Conservation (phyloP, 2,888 invertebrate genomes). For the Periphyllus acericola region DNA sequence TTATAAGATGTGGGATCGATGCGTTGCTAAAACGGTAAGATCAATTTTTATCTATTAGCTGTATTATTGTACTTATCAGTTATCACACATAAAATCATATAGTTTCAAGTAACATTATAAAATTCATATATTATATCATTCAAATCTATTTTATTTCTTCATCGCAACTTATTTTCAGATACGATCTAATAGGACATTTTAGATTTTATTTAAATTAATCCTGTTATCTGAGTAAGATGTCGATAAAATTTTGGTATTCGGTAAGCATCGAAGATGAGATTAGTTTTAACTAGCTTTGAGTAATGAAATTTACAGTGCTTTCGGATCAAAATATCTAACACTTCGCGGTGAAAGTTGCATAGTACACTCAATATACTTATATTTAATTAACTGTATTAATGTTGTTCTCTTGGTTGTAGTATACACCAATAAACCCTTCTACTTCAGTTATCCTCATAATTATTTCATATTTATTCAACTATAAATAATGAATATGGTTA, state of each 20-base stretch:
- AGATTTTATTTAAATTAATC: not conserved
- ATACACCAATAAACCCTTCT: slow-evolving; percentile 19
- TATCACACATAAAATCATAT: no score
- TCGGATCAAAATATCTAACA: slow-evolving; percentile 14
- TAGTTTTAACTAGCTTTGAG: not conserved
- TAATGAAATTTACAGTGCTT: not conserved
- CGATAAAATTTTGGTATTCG: not conserved
- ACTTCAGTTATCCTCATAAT: slow-evolving; percentile 1
- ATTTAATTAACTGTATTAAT: slow-evolving; percentile 18
- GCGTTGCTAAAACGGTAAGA: no score
- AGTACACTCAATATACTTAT: not conserved
- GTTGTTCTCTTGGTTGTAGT: not conserved
- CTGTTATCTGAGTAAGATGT: not conserved
- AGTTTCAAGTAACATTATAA: no score
- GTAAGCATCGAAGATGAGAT: not conserved
- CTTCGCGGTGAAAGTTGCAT: not conserved
- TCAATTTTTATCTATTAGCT: no score
- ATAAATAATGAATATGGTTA: slow-evolving; percentile 17
- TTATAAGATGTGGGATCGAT: no score
- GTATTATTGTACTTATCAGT: no score
- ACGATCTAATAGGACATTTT: not conserved
- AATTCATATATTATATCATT: no score
- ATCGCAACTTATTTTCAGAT: no score
- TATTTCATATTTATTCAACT: slow-evolving; percentile 33
- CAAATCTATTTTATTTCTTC: no score